These are phyloP conservation scores for Panzeria rudis DNA, from an alignment of 2,888 invertebrate species.

Conservation along the genomic window DNA sequence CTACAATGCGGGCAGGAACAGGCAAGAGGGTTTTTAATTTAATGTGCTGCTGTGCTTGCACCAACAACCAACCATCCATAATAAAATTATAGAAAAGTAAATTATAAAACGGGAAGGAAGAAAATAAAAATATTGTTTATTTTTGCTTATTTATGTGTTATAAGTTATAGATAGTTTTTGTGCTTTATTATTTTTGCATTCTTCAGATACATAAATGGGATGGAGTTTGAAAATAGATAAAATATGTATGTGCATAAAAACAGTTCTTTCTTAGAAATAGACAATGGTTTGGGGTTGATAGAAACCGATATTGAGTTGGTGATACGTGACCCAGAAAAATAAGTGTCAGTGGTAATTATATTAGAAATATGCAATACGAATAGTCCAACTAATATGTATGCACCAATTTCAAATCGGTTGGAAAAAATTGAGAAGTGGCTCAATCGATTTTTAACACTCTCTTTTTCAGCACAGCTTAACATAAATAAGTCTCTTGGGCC, in stretches of 20 bases:
- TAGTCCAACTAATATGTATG: too few species aligned
- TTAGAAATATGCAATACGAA: too few species aligned
- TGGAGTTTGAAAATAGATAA: constrained; percentile 10
- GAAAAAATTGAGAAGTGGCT: too few species aligned
- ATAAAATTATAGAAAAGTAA: not conserved
- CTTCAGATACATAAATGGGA: not conserved
- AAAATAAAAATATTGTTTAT: not conserved
- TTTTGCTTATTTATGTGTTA: too few species aligned
- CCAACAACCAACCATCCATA: not conserved
- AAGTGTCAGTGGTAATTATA: too few species aligned
- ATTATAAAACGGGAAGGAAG: not conserved
- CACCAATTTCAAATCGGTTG: too few species aligned
- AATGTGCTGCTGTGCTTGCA: not conserved
- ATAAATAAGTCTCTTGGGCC: too few species aligned
- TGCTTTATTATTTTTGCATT: not conserved
- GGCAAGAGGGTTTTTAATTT: not conserved
- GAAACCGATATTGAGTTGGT: too few species aligned
- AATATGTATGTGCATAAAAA: constrained; percentile 3
- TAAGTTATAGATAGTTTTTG: not conserved
- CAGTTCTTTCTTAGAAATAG: not conserved
- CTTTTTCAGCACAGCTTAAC: too few species aligned
- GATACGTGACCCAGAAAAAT: too few species aligned
- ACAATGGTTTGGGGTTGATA: not conserved
- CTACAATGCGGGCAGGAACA: not conserved
- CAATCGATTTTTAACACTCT: too few species aligned